These are phyloP conservation scores for Calephelis perditalis DNA, from an alignment of 2,888 invertebrate species.

Conservation along the genomic window DNA sequence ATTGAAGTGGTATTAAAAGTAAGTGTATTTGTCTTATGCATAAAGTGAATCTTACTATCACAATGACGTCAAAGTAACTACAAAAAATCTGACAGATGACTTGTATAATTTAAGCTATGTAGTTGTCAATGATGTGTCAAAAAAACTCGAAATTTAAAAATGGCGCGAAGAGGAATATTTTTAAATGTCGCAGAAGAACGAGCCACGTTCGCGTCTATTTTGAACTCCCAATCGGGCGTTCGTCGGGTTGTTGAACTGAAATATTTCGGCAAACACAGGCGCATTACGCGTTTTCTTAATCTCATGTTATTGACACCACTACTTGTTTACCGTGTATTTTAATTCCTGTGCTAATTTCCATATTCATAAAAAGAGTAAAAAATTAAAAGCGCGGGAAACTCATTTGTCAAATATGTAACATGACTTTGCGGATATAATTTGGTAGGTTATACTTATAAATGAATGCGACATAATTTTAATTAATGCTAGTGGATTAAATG, in stretches of 20 bases:
- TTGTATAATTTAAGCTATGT: constrained; percentile 8
- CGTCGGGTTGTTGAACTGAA: constrained; percentile 76
- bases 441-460: constrained; percentile 24
- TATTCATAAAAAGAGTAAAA: constrained; percentile 23
- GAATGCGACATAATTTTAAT: constrained; percentile 48
- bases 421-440: constrained; percentile 6
- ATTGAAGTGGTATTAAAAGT: too few species aligned
- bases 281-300: constrained; percentile 66
- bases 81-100: background rate
- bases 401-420: constrained; percentile 16
- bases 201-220: constrained; percentile 67
- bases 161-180: constrained; percentile 42
- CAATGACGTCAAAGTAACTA: too few species aligned
- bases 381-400: constrained; percentile 17
- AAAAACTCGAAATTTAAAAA: constrained; percentile 30
- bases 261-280: constrained; percentile 75
- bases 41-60: too few species aligned
- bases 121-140: constrained; percentile 13
- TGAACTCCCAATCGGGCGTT: constrained; percentile 68
- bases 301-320: constrained; percentile 51
- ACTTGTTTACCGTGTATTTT: constrained; percentile 40
- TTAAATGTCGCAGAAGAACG: constrained; percentile 49
- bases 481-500: constrained; percentile 49
- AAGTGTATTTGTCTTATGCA: too few species aligned
- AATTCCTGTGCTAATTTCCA: constrained; percentile 30